Evolutionary conservation across 2,797 vertebrate genomes (phyloP).

Genomic region (Lycodopsis pacificus): DNA sequence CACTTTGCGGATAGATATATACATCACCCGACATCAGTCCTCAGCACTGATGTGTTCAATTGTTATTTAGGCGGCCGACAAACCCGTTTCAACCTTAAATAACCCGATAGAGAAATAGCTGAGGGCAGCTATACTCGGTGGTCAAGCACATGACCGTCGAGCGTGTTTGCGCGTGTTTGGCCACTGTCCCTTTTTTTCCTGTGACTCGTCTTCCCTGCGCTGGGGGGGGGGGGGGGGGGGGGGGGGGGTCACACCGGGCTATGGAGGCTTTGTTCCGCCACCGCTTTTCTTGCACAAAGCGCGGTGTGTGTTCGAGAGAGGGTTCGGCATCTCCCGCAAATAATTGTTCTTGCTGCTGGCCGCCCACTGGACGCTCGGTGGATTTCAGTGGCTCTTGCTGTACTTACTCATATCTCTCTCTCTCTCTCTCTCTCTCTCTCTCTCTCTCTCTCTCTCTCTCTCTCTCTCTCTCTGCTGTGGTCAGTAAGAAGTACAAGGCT

Average conservation of each 20-base stretch:
- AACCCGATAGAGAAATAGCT: constrained; percentile 28
- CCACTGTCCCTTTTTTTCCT: constrained; percentile 18
- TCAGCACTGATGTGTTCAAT: constrained; percentile 12
- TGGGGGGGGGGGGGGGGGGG: too few relatives aligned
- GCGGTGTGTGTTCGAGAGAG: constrained; percentile 76
- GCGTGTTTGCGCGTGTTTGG: constrained; percentile 16
- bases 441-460: too few relatives aligned
- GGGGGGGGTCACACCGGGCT: constrained; percentile 62
- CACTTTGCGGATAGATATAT: constrained; percentile 13
- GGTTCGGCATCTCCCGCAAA: constrained; percentile 79
- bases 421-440: constrained; percentile 6
- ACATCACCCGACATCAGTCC: background rate
- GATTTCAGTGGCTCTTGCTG: too few relatives aligned
- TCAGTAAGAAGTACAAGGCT: constrained; percentile 6
- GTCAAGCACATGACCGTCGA: constrained; percentile 34
- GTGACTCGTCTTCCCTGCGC: constrained; percentile 54
- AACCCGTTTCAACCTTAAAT: constrained; percentile 32
- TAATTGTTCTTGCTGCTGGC: constrained; percentile 80
- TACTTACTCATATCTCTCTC: background rate
- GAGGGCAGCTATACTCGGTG: constrained; percentile 17
- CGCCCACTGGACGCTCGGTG: constrained; percentile 65
- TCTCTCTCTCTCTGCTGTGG: background rate
- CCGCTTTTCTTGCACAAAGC: constrained; percentile 77
- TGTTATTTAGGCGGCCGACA: background rate
- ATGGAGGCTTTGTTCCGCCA: constrained; percentile 77